Conservation (phyloP, 2,113 vertebrate genomes). For the Crotalus helleri region DNA sequence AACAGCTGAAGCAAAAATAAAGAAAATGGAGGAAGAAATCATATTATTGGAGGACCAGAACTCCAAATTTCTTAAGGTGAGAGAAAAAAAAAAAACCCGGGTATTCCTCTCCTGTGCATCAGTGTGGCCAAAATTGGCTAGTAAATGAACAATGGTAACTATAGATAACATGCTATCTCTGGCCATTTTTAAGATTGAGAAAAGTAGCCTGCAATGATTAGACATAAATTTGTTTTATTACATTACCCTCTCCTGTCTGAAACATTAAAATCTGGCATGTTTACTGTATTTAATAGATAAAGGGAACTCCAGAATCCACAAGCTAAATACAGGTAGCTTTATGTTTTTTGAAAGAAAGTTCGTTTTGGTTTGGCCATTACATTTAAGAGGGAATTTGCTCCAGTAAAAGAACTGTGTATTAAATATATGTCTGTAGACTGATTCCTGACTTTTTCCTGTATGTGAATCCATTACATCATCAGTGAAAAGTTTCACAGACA, state of each 20-base stretch:
- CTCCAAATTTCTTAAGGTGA: conserved; percentile 94
- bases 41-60: conserved; percentile 95
- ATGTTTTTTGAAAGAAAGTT: neutral
- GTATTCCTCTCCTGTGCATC: neutral
- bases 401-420: neutral
- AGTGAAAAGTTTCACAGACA: neutral
- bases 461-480: neutral
- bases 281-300: neutral
- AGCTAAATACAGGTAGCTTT: neutral
- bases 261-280: neutral
- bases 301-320: neutral
- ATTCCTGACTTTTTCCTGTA: neutral
- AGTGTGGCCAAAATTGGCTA: neutral
- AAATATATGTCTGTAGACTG: neutral
- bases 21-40: conserved; percentile 98
- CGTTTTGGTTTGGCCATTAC: neutral
- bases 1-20: conserved; percentile 94
- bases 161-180: neutral
- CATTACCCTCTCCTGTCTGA: neutral
- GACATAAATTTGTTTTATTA: neutral
- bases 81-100: neutral
- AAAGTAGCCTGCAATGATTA: neutral
- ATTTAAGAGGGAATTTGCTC: neutral
- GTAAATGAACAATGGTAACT: neutral
- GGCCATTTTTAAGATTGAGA: neutral